Evolutionary conservation across 2,113 vertebrate genomes (phyloP), one percentile per base, ranked within the genome.

Genomic region (Helogale parvula): DNA sequence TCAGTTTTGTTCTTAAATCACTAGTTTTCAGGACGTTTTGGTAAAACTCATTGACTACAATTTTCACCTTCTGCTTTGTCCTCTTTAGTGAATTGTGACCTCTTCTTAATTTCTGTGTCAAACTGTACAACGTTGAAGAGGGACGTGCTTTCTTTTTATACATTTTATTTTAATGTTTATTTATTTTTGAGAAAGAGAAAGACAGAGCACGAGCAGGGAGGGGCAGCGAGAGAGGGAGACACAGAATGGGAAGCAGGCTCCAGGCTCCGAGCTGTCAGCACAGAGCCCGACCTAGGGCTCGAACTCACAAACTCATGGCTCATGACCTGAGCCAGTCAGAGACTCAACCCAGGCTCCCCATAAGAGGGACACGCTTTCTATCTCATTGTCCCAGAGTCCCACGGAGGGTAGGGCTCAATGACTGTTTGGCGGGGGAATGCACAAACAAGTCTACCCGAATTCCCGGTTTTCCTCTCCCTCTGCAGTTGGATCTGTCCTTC

Each of bases 401-500:
- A 1, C 41, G 35, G 63, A 33, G 16, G 12, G 12, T 0, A 31
- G 25, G 16, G 3, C 15, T 86, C 41, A 1, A 1, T 0, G 29
- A 23, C 5, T 3, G 0, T 21, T 65, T 71, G 35, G 2, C 10
- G 41, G 35, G 4, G 12, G 17, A 54, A 45, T 11, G 19, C 3
- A 19, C 14, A 45, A 82, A 71, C 33, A 31, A 4, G 9, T 16
- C 8, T 45, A n/a, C 54, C 17, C 1, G 2, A 19, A 2, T 47
- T 16, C 31, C 63, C 45, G 27, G 17, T 4, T 33, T 41, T 5
- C 13, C 13, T 7, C 1, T 0, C n/a, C 8, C 13, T 3, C 17
- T 27, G 11, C 14, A 3, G 35, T 13, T 0, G 5, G 50, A 2
- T 17, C 45, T 0, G 4, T 25, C 52, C 65, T 0, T 38, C 3